phyloP scores from a whole-genome alignment of 2,797 vertebrate genomes.

The Emys orbicularis region DNA sequence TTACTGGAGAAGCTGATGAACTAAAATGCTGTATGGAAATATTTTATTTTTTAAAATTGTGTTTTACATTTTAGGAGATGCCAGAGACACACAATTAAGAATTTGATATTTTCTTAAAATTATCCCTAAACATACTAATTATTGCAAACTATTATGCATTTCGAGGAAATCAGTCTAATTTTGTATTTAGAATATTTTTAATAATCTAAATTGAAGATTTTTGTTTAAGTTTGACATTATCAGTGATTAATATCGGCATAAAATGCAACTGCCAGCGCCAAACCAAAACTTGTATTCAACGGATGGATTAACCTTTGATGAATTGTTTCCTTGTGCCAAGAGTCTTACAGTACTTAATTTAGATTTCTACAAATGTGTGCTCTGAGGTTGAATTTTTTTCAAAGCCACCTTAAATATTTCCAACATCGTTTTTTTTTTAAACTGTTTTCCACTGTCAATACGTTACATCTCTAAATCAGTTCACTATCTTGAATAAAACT shows the following conservation, averaged over 20 bases:
- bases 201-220: not conserved
- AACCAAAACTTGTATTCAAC: not conserved
- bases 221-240: not conserved
- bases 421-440: not conserved
- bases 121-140: not conserved
- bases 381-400: not conserved
- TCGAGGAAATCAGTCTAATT: not conserved
- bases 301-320: not conserved
- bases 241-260: not conserved
- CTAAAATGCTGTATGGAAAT: not conserved
- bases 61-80: not conserved
- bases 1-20: not conserved
- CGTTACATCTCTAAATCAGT: constrained; percentile 1
- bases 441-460: not conserved
- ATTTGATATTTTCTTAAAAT: not conserved
- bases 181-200: not conserved
- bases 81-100: not conserved
- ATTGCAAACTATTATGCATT: not conserved
- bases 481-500: not conserved
- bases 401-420: not conserved
- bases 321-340: not conserved
- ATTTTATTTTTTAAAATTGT: not conserved
- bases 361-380: not conserved
- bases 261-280: not conserved
- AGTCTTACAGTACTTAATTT: accelerated